Conservation (phyloP, 2,113 vertebrate species). For the Damaliscus lunatus region DNA sequence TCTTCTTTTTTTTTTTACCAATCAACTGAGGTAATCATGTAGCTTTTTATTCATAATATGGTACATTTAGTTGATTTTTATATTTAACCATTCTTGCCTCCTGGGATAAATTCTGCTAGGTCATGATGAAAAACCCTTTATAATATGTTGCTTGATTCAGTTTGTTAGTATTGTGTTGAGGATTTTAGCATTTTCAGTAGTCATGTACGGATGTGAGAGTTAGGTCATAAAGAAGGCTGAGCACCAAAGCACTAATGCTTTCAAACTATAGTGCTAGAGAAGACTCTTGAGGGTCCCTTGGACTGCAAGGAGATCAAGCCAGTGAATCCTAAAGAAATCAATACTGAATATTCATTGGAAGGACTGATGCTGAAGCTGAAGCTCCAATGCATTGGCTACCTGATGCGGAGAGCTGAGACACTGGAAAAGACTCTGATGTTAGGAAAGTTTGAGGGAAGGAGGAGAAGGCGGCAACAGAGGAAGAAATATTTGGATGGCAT, state of each 20-base stretch:
- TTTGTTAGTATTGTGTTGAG: background rate
- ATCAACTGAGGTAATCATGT: background rate
- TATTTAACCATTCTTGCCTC: background rate
- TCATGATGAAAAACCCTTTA: background rate
- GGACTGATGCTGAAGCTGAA: background rate
- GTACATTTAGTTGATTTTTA: background rate
- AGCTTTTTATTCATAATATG: background rate
- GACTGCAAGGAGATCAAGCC: background rate
- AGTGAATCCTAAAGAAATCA: background rate
- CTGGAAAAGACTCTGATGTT: background rate
- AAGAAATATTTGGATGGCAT: background rate
- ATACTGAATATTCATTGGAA: background rate
- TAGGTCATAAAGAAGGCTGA: background rate
- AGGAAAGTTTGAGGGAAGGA: background rate
- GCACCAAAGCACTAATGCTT: background rate
- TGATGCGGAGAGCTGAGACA: background rate
- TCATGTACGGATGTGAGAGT: background rate
- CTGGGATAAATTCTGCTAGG: background rate
- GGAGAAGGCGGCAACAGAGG: rapidly evolving
- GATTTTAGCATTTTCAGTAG: background rate
- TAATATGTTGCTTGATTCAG: background rate
- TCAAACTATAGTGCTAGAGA: background rate
- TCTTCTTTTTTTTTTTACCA: too few relatives aligned
- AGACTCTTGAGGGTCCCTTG: background rate
- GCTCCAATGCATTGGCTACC: background rate